Base-by-base conservation (phyloP, 2,888 invertebrate species). In the Andrena bucephala region DNA sequence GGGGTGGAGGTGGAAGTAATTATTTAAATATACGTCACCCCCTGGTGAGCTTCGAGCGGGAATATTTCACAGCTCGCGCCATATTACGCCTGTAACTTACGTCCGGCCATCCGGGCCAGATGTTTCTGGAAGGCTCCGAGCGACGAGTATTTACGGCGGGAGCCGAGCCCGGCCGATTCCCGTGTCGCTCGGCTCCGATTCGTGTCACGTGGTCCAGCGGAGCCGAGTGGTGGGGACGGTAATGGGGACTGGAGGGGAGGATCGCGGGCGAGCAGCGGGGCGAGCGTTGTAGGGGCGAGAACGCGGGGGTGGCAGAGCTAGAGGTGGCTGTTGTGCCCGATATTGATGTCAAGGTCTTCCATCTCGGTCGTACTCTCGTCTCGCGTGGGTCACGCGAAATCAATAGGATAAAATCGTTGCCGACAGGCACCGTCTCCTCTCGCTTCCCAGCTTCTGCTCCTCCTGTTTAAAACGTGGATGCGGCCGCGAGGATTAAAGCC, bases 291-390 rank as follows among this genome's bases (percentile, higher is more conserved):
- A 65, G 84, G 72, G 75, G 68, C 67, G 63, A 54, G 24, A 31
- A 27, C 31, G 89, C 87, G 88, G 63, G 72, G 68, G 71, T 69
- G 71, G 60, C 48, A 50, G 42, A 66, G 48, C 13, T 54, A 42
- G 69, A 42, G 89, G 84, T 81, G 69, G 85, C 91, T 91, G 90
- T 89, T 90, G 89, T 89, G 86, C 85, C 77, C 84, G 87, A 89
- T 91, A 91, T 92, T 90, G 91, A 92, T 92, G 93, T 92, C 92
- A 92, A 92, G 92, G 93, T 92, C 92, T 88, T 90, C 86, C 90
- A 90, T 91, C 92, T 91, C 92, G 92, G 87, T 91, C 87, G 87
- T 92, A 90, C 81, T 83, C 88, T 84, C 77, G 90, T 89, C 87
- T 93, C 92, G 81, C 89, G 93, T 85, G 93, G 92, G 92, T 92